Percentiles rank a stretch among this genome's conserved stretches.
Conservation (phyloP, 2,888 invertebrate species). For the Drosophila anomelani region DNA sequence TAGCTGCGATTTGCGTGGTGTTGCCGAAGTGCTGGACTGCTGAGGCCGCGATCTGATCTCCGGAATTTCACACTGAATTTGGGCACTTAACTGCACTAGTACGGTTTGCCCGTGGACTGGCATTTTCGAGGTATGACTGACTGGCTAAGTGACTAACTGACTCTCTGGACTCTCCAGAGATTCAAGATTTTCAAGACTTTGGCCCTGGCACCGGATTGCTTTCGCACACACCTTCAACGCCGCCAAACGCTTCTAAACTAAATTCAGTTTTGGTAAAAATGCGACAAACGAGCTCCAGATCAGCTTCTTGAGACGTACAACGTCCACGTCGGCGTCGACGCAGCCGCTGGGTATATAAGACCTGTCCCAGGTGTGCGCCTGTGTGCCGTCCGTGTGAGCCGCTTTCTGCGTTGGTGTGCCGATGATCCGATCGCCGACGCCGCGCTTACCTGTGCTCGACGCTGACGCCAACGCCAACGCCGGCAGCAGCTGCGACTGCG, state of each 20-base stretch:
- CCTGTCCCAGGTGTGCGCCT: constrained; percentile 25
- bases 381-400: constrained; percentile 40
- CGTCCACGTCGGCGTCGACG: constrained; percentile 40
- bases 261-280: constrained; percentile 84
- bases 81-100: constrained; percentile 37
- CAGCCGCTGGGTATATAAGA: constrained; percentile 37
- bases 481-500: constrained; percentile 24
- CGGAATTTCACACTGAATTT: constrained; percentile 27
- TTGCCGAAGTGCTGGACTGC: constrained; percentile 15
- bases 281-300: constrained; percentile 83
- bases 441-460: constrained; percentile 54
- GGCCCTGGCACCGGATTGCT: constrained; percentile 69
- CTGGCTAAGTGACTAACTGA: neutral
- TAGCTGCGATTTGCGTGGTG: constrained; percentile 8
- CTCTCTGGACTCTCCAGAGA: constrained; percentile 22
- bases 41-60: constrained; percentile 20
- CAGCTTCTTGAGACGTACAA: constrained; percentile 74
- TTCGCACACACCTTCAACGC: constrained; percentile 82
- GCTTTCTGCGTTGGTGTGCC: constrained; percentile 69
- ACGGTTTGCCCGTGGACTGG: constrained; percentile 4
- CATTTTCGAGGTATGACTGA: constrained; percentile 4
- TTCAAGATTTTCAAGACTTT: constrained; percentile 42
- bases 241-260: constrained; percentile 85
- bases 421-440: constrained; percentile 61
- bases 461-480: neutral